Percentiles rank a stretch among this genome's conserved stretches.
These are phyloP conservation scores for Typhlichthys subterraneus DNA, from an alignment of 2,797 vertebrate species.

Conservation along the genomic window DNA sequence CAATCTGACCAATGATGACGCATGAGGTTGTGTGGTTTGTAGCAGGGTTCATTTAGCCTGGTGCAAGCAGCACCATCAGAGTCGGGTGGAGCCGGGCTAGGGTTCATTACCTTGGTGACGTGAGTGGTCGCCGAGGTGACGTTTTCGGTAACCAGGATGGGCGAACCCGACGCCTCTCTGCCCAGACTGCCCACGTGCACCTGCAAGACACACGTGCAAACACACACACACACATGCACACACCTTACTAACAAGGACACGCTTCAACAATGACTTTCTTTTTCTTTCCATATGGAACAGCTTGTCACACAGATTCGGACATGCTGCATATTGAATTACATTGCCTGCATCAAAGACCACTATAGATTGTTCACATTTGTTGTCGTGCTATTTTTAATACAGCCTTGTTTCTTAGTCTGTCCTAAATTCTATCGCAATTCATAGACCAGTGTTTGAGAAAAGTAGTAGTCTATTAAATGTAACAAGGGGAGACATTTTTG, in stretches of 20 bases:
- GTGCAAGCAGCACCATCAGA: too few relatives aligned
- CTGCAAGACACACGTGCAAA: constrained; percentile 37
- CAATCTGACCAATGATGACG: background rate
- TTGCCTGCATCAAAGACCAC: too few relatives aligned
- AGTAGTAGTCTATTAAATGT: background rate
- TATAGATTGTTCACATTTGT: too few relatives aligned
- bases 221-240: too few relatives aligned
- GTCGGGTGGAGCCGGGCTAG: background rate
- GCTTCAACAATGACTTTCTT: too few relatives aligned
- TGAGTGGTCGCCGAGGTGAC: constrained; percentile 98
- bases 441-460: background rate
- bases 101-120: constrained; percentile 89
- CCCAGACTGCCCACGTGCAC: constrained; percentile 74
- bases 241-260: too few relatives aligned
- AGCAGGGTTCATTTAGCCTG: constrained; percentile 40
- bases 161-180: constrained; percentile 73
- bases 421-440: too few relatives aligned
- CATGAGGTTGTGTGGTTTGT: background rate
- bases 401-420: too few relatives aligned
- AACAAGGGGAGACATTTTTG: background rate
- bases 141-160: constrained; percentile 85
- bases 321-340: too few relatives aligned
- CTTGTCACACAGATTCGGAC: too few relatives aligned
- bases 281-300: too few relatives aligned
- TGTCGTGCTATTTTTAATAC: too few relatives aligned